A percentile compares a stretch with the other conserved stretches of the same genome.
These are phyloP conservation scores for Tympanoctomys barrerae DNA, from an alignment of 2,797 vertebrate genomes.

Conservation along the genomic window DNA sequence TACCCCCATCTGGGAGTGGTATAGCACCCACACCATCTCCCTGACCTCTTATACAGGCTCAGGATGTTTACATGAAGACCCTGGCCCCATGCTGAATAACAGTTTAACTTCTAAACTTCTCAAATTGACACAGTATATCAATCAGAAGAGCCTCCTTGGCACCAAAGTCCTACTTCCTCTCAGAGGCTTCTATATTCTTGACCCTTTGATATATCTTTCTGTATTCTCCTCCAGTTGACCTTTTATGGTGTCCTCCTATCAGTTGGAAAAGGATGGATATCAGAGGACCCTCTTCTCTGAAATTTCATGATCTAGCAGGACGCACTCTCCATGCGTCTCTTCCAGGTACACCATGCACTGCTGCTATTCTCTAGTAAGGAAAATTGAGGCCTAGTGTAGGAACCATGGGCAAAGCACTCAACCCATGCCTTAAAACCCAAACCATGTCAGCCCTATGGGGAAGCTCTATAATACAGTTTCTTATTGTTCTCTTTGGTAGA, in stretches of 20 bases:
- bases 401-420: not conserved
- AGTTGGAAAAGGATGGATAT: not conserved
- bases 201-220: not conserved
- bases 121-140: too few species aligned
- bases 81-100: too few species aligned
- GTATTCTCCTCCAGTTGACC: not conserved
- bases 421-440: not conserved
- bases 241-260: not conserved
- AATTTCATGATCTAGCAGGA: not conserved
- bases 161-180: not conserved
- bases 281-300: not conserved
- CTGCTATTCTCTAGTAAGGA: not conserved
- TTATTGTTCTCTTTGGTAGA: not conserved
- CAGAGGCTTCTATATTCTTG: not conserved
- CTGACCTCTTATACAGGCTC: too few species aligned
- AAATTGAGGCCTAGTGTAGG: not conserved
- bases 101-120: too few species aligned
- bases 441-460: not conserved
- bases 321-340: not conserved
- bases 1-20: too few species aligned
- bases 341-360: not conserved
- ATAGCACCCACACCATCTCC: too few species aligned
- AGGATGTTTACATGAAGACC: too few species aligned
- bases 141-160: not conserved
- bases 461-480: not conserved